Evolutionary conservation across 1,140 invertebrate species (phyloP).

Genomic region (Paracyclopina nana): DNA sequence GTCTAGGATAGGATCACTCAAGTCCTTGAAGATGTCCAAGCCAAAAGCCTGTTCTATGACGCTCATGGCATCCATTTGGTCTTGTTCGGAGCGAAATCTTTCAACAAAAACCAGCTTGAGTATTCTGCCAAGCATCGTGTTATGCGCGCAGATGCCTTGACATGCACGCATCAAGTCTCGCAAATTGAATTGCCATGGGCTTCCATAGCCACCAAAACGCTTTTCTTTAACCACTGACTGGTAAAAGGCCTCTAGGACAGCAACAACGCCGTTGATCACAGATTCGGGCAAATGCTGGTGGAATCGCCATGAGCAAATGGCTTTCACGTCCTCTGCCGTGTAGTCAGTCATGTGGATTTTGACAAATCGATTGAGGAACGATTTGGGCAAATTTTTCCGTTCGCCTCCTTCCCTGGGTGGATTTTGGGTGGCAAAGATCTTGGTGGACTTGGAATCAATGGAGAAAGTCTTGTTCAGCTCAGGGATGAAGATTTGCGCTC

Average conservation of each 20-base stretch:
- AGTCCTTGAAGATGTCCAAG: too few species aligned
- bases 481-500: slow-evolving; percentile 85
- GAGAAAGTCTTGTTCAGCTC: slow-evolving; percentile 74
- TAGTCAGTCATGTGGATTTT: slow-evolving; percentile 31
- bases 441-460: slow-evolving; percentile 43
- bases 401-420: slow-evolving; percentile 88
- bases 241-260: not conserved
- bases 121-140: not conserved
- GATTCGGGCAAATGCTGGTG: too few species aligned
- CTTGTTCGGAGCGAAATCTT: too few species aligned
- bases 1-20: too few species aligned
- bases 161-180: slow-evolving; percentile 87
- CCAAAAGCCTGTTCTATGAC: too few species aligned
- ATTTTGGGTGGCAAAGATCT: slow-evolving; percentile 96
- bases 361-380: slow-evolving; percentile 93
- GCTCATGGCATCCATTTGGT: too few species aligned
- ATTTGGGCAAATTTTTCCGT: slow-evolving; percentile 79
- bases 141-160: too few species aligned
- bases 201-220: slow-evolving; percentile 31
- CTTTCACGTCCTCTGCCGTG: slow-evolving; percentile 5
- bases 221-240: not conserved
- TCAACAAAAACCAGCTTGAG: too few species aligned
- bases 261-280: too few species aligned
- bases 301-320: slow-evolving; percentile 4
- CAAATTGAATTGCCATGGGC: slow-evolving; percentile 92